phyloP scores from a whole-genome alignment of 1,140 invertebrate species.

The Belonocnema kinseyi region DNA sequence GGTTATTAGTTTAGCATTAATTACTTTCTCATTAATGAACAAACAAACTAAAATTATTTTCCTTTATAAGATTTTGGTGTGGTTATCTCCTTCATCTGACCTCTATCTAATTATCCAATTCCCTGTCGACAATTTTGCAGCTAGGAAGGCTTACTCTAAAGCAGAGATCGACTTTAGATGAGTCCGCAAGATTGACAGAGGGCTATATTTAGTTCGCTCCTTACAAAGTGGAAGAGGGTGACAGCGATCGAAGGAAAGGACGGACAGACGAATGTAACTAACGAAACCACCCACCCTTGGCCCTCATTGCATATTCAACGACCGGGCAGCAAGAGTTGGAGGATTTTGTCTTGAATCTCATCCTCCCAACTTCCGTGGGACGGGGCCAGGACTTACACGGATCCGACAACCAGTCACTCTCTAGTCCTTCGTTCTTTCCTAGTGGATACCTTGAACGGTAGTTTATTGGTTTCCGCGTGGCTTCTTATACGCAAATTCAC shows the following conservation, averaged over 20 bases:
- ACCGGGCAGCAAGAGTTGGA: constrained; percentile 51
- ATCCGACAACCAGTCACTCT: constrained; percentile 57
- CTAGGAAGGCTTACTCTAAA: too few relatives aligned
- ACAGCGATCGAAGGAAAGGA: constrained; percentile 47
- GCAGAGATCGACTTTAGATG: background rate
- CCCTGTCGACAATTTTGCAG: too few relatives aligned
- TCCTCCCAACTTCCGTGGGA: constrained; percentile 43
- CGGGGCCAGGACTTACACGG: constrained; percentile 54
- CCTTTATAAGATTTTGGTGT: too few relatives aligned
- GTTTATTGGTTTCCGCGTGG: constrained; percentile 71
- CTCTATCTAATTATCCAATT: too few relatives aligned
- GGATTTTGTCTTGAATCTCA: constrained; percentile 62
- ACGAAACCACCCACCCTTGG: constrained; percentile 54
- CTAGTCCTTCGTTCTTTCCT: constrained; percentile 42
- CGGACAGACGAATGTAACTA: constrained; percentile 55
- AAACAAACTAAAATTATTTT: too few relatives aligned
- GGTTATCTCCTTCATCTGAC: too few relatives aligned
- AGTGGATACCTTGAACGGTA: constrained; percentile 37
- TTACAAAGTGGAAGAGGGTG: constrained; percentile 38
- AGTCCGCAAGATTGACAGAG: constrained; percentile 39
- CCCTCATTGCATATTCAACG: constrained; percentile 73
- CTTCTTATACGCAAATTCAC: constrained; percentile 41
- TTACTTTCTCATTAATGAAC: too few relatives aligned
- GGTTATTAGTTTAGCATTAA: too few relatives aligned
- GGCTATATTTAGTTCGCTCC: constrained; percentile 43